Base-by-base conservation (phyloP, 2,888 invertebrate genomes). In the Hybos culiciformis region DNA sequence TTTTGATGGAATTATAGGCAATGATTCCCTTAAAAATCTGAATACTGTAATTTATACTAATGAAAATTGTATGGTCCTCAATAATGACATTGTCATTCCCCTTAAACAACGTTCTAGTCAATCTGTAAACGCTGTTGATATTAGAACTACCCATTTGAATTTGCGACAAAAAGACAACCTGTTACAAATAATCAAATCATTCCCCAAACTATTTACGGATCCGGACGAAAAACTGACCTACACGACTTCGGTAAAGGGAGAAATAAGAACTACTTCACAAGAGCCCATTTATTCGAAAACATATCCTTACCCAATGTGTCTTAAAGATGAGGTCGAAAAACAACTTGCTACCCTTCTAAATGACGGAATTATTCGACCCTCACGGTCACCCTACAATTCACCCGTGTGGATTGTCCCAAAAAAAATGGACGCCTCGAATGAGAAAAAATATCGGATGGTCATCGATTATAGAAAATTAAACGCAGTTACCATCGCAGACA, bases 331-430 rank as follows among this genome's bases (percentile, higher is more conserved):
- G 17, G 45, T 46, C 2, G 34, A 49, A 18, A 46, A 41, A 26
- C 29, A 49, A 37, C 15, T 45, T 11, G 18, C 9, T 6, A 20
- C 42, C 24, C 18, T 45, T 3, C 18, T 45, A 4, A 23, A 44
- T 14, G 45, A 43, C 15, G 47, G 45, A 23, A 48, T 48, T 4
- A 44, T 45, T 11, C 36, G 45, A 40, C 39, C 45, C 15, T 46
- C 48, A 17, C 34, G 34, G 33, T 50, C 49, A 5, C 47, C 44
- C 11, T 46, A 43, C 5, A 49, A 47, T n/a, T 47, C 47, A 1
- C 46, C 44, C 5, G 43, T 48, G 5, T 45, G 42, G 37, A 44
- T 45, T 14, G 40, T 46, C 20, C 44, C 39, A 2, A 38, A 41
- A 40, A 44, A 44, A 45, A 15, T 39, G 39, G 31, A 39, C 31